phyloP scores from a whole-genome alignment of 2,113 vertebrate species.

The Poicephalus meyeri region DNA sequence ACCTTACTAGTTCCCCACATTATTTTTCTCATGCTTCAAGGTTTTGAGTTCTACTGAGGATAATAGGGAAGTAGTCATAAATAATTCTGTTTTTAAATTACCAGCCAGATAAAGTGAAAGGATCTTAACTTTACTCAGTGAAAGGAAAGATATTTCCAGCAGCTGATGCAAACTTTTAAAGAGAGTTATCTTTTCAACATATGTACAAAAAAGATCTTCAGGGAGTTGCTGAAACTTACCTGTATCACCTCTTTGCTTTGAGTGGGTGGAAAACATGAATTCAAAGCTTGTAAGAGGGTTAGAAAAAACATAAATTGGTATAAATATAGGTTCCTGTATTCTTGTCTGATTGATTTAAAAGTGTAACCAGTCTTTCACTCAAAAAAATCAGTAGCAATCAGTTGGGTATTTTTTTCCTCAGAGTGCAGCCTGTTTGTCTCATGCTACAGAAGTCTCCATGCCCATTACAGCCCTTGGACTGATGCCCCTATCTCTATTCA shows the following conservation, averaged over 20 bases:
- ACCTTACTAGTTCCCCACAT: not conserved
- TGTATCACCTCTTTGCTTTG: not conserved
- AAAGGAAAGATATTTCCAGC: not conserved
- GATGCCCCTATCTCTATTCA: not conserved
- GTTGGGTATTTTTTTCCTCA: not conserved
- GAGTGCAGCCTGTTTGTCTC: not conserved
- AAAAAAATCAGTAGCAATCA: not conserved
- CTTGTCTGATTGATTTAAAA: not conserved
- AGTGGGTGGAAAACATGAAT: not conserved
- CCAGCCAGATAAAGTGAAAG: not conserved
- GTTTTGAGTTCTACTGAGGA: not conserved
- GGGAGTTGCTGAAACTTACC: not conserved
- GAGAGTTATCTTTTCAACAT: not conserved
- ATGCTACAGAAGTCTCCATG: not conserved
- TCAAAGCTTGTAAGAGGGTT: not conserved
- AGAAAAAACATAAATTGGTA: not conserved
- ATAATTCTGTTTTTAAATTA: slow-evolving; percentile 32
- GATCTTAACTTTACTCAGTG: not conserved
- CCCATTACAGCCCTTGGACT: not conserved
- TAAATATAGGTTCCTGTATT: not conserved
- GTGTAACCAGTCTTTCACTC: not conserved
- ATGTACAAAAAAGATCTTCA: not conserved
- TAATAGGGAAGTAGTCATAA: not conserved
- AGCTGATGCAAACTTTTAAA: not conserved
- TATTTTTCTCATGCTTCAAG: not conserved